A percentile compares a stretch with the other conserved stretches of the same genome.
These are phyloP conservation scores for Solenopsis invicta DNA, from an alignment of 1,140 invertebrate genomes.

Conservation along the genomic window DNA sequence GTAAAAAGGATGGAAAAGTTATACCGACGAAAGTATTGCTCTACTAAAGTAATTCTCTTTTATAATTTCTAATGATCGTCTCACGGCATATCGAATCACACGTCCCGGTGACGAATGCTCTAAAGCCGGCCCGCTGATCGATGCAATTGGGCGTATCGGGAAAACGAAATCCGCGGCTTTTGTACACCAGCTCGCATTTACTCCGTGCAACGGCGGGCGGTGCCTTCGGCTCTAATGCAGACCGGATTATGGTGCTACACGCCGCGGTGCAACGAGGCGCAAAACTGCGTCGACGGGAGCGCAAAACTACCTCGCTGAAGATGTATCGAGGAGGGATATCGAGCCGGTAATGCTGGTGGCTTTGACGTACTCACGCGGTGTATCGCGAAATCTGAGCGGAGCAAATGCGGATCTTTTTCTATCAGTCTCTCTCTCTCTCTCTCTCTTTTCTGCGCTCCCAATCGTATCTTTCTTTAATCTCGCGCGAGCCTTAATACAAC, in stretches of 20 bases:
- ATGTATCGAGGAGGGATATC: conserved; percentile 9
- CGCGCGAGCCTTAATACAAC: conserved; percentile 1
- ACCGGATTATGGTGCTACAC: conserved; percentile 29
- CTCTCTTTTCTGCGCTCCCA: neutral
- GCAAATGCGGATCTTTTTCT: neutral
- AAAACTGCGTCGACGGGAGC: conserved; percentile 17
- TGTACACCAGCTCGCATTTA: neutral
- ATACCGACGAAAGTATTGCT: neutral
- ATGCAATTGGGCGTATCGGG: conserved; percentile 41
- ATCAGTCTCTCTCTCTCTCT: neutral
- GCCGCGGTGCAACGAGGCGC: conserved; percentile 22
- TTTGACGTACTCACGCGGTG: conserved; percentile 1
- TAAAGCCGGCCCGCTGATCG: conserved; percentile 20
- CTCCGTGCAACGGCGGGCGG: neutral
- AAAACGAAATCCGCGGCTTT: conserved; percentile 34
- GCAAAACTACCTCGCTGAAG: conserved; percentile 27
- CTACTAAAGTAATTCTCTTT: neutral
- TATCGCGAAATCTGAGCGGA: neutral
- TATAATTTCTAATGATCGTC: neutral
- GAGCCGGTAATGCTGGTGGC: conserved; percentile 20
- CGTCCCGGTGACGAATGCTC: neutral
- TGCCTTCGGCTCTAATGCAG: conserved; percentile 6
- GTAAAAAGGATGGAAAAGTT: neutral
- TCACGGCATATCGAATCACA: neutral
- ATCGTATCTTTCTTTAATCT: conserved; percentile 25